Conservation (phyloP, 2,888 invertebrate genomes). For the Deroplatys truncata region DNA sequence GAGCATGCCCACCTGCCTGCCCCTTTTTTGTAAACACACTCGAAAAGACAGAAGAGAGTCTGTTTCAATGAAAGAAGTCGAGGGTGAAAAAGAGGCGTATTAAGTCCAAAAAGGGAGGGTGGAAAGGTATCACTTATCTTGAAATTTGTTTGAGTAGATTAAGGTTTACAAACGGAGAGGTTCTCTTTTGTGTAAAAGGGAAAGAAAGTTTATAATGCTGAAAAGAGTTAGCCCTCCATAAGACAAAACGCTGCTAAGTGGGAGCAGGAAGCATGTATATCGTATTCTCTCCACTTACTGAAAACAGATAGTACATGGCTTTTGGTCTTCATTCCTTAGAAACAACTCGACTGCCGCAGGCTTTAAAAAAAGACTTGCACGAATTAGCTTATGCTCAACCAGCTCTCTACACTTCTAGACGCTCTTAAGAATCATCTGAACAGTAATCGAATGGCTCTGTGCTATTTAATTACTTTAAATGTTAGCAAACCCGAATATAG, state of each 20-base stretch:
- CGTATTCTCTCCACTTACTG: background rate
- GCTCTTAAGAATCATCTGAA: too few species aligned
- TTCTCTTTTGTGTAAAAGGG: background rate
- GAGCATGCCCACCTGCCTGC: background rate
- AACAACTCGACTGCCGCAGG: background rate
- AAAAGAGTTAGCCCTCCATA: background rate
- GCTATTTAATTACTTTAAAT: too few species aligned
- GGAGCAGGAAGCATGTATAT: background rate
- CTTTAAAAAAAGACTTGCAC: background rate
- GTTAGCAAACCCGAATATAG: too few species aligned
- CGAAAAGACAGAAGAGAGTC: background rate
- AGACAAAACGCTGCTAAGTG: background rate
- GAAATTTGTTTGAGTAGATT: background rate
- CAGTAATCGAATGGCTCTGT: too few species aligned
- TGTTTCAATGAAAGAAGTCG: background rate
- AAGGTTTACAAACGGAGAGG: background rate
- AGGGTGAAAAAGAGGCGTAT: background rate
- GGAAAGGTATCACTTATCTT: background rate
- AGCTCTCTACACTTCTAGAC: too few species aligned
- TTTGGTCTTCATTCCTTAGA: background rate
- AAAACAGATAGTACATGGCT: background rate
- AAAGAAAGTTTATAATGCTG: background rate
- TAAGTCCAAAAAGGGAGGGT: background rate
- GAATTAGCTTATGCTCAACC: too few species aligned
- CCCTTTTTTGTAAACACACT: constrained; percentile 12